Base-by-base conservation (phyloP, 1,140 invertebrate species). In the Zaprionus africanus region DNA sequence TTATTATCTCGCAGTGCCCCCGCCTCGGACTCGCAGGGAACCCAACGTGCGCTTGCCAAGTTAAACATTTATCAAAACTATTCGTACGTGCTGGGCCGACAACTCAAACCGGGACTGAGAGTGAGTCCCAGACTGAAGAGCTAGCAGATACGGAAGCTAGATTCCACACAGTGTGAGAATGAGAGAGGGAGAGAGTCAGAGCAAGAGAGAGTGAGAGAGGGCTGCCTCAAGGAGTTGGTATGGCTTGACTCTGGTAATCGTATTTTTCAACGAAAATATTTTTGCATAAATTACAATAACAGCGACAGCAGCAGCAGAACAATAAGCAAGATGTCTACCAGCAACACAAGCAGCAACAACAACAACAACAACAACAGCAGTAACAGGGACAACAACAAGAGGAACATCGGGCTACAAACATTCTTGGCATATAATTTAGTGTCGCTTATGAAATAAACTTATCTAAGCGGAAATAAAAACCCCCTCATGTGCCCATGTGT, bases 391-490 rank as follows among this genome's bases (percentile, higher is more conserved):
- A 46, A 17, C 41, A 46, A 17, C 41, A 41, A n/a, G 38, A 41
- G 38, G 15, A 41, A 41, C 15, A 41, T 41, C 38, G 38, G n/a
- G 38, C 38, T n/a, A 6, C 15, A 3, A 46, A 83, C 77, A 87
- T 90, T 86, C 86, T 73, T 80, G 70, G 79, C 86, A 74, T 90
- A 90, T 90, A 90, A 90, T 90, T 90, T 90, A 90, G 86, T 90
- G 86, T 90, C 86, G 86, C 74, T 85, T 90, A 90, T 90, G 82
- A 90, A 90, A 90, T 90, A 86, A 90, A 90, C 82, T 90, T 90
- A 90, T 90, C 86, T 90, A 86, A 90, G 86, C 86, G 86, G 86
- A 90, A 90, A 90, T 90, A 90, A 82, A 90, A 78, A 78, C 67
- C 56, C 60, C 56, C 49, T 67, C 64, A 28, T 68, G 67, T 74